Base-by-base conservation (phyloP, 2,797 vertebrate genomes). In the Sebastes hubbsi region DNA sequence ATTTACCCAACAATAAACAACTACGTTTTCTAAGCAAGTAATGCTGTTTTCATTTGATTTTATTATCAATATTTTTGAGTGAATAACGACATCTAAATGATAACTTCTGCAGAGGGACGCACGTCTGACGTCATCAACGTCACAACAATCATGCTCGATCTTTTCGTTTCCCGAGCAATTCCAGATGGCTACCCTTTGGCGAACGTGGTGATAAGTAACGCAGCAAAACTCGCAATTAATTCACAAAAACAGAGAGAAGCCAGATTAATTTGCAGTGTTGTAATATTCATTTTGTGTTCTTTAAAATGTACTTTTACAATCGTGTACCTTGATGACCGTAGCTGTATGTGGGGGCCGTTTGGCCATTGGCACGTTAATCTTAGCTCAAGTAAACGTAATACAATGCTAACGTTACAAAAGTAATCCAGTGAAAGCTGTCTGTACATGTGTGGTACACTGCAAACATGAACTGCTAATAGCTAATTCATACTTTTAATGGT, bases 1-100 rank as follows among this genome's bases (percentile, higher is more conserved):
- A 24, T 24, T 24, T 24, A 30, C 25, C 14, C 56, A 0, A 30
- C 8, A 20, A 1, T 20, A 30, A 59, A 59, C 14, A 5, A 27
- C 13, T 1, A 8, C 1, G 1, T 59, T 59, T 59, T 25, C 25
- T 7, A 0, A 59, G 0, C 25, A 0, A 2, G 4, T 60, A 10
- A 20, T 30, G 18, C 18, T 11, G 27, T 32, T 30, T 32, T 11
- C 16, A 30, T 60, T 60, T 27, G 0, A 59, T 0, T 14, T 16
- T 8, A 59, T 6, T 42, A 27, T 29, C 8, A 29, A 5, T 59
- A 0, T 59, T 29, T 27, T 4, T 27, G 7, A 13, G 13, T 30
- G 56, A 59, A 5, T 18, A 59, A 14, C 12, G 22, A 24, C 11
- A 12, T 55, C n/a, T 22, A 54, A n/a, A 22, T 20, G 8, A 22